Percentiles rank a stretch among this genome's conserved stretches.
Evolutionary conservation across 2,797 vertebrate genomes (phyloP).

Genomic region (Muraenolepis orangiensis): DNA sequence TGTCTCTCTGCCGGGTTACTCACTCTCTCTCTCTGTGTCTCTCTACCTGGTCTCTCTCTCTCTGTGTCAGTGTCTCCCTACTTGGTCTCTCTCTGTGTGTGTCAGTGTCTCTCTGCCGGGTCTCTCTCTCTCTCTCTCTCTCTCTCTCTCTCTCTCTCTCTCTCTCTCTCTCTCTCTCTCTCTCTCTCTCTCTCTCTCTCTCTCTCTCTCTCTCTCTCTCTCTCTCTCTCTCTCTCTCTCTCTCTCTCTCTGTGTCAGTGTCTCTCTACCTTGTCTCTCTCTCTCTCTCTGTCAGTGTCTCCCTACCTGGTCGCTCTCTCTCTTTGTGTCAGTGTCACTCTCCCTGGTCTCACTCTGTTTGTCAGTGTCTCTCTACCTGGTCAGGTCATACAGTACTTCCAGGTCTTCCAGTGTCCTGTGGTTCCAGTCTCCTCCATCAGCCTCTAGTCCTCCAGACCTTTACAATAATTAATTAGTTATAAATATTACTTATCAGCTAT

Average conservation of each 20-base stretch:
- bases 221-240: slow-evolving; percentile 1
- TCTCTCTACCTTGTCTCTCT: background rate
- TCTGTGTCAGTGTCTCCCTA: background rate
- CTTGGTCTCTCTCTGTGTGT: background rate
- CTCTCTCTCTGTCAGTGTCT: background rate
- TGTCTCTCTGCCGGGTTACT: background rate
- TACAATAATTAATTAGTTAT: too few species aligned
- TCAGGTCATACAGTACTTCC: background rate
- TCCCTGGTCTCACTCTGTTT: background rate
- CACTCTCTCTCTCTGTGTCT: background rate
- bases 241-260: background rate
- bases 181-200: background rate
- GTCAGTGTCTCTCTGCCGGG: background rate
- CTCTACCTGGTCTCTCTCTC: background rate
- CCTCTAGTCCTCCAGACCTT: background rate
- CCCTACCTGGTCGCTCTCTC: background rate
- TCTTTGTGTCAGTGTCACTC: background rate
- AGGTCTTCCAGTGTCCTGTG: background rate
- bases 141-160: background rate
- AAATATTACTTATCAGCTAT: background rate
- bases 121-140: background rate
- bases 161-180: background rate
- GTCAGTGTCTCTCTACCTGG: background rate
- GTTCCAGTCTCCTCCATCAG: background rate
- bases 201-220: background rate